These are phyloP conservation scores for Tylochromis polylepis DNA, from an alignment of 2,113 vertebrate genomes.

Conservation along the genomic window DNA sequence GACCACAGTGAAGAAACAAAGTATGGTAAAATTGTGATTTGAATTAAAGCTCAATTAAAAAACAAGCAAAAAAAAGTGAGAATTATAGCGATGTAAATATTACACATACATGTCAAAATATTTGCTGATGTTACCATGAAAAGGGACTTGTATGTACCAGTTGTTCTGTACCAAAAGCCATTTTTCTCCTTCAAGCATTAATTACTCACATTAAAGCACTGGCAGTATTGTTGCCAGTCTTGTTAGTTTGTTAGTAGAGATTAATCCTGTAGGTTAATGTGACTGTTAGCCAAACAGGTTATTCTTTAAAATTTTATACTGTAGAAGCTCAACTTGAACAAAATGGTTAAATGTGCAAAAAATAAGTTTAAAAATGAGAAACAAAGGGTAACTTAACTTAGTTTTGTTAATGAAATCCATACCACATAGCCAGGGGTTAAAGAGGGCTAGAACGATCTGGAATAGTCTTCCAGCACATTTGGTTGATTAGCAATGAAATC, in stretches of 20 bases:
- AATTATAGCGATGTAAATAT: background rate
- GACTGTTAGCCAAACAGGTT: background rate
- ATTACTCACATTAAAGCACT: too few species aligned
- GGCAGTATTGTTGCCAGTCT: too few species aligned
- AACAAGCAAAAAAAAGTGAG: background rate
- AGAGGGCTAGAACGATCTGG: background rate
- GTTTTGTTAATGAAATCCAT: background rate
- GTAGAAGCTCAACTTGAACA: background rate
- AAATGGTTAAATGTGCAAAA: background rate
- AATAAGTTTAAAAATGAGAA: background rate
- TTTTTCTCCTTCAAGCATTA: too few species aligned
- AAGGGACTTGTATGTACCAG: too few species aligned
- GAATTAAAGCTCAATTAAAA: background rate
- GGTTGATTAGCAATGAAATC: background rate
- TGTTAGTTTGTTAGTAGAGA: too few species aligned
- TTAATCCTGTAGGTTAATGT: too few species aligned
- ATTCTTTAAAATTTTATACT: rapidly evolving
- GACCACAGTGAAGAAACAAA: background rate
- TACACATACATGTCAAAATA: background rate
- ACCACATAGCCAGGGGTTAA: background rate
- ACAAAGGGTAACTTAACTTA: background rate
- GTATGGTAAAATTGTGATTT: background rate
- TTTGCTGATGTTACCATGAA: background rate
- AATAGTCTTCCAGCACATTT: background rate
- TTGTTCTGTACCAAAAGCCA: too few species aligned